Evolutionary conservation across 2,888 invertebrate species (phyloP).

Genomic region (Spicauda simplicius): DNA sequence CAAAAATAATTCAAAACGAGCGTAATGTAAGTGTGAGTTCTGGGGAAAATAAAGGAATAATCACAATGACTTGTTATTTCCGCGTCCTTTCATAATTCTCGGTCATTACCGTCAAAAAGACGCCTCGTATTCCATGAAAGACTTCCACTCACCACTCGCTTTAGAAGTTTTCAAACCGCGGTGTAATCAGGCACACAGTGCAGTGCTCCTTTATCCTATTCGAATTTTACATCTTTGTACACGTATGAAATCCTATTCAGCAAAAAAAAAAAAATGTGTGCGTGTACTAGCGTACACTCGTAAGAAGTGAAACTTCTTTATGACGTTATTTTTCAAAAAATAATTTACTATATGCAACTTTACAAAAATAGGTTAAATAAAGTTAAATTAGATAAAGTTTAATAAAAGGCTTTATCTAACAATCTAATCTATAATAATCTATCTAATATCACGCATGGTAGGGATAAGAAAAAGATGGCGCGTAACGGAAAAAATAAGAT

Average conservation of each 20-base stretch:
- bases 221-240: constrained; percentile 5
- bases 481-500: no score
- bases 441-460: no score
- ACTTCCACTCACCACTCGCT: constrained; percentile 22
- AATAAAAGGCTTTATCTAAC: no score
- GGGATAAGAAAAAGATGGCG: no score
- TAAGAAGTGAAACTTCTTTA: no score
- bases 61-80: constrained; percentile 32
- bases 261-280: no score
- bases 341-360: no score
- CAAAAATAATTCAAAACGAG: background rate
- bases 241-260: constrained; percentile 1
- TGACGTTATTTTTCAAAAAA: no score
- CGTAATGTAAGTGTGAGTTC: background rate
- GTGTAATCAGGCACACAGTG: constrained; percentile 23
- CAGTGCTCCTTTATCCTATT: constrained; percentile 15
- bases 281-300: no score
- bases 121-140: constrained; percentile 27
- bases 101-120: constrained; percentile 29
- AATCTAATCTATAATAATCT: no score
- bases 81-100: constrained; percentile 21
- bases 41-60: constrained; percentile 1
- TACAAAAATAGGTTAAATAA: no score
- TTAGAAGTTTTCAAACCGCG: constrained; percentile 27
- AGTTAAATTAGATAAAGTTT: no score